A percentile compares a stretch with the other conserved stretches of the same genome.
phyloP scores from a whole-genome alignment of 2,113 vertebrate genomes.

The Raja brachyura region DNA sequence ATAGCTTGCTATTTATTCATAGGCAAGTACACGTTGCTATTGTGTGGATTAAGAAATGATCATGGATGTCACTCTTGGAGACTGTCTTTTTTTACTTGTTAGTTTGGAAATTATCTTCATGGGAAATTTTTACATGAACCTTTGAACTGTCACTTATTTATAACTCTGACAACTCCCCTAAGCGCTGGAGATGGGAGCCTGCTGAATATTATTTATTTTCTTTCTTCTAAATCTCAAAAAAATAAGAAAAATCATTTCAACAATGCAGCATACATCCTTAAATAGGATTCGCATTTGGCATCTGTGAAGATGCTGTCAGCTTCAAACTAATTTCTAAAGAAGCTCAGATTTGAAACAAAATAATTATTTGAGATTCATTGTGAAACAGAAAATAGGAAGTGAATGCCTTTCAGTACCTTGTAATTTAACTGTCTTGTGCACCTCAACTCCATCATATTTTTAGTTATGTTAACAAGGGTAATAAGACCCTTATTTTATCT shows the following conservation, averaged over 20 bases:
- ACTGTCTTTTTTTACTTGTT: neutral
- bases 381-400: neutral
- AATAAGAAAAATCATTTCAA: neutral
- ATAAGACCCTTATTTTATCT: neutral
- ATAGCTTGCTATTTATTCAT: neutral
- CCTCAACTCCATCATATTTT: neutral
- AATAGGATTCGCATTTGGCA: neutral
- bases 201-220: slow-evolving; percentile 17
- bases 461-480: neutral
- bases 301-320: neutral
- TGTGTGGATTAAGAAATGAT: neutral
- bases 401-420: slow-evolving; percentile 10
- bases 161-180: neutral
- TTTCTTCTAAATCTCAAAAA: neutral
- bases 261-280: neutral
- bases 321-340: neutral
- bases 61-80: neutral
- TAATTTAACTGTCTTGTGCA: slow-evolving; percentile 11
- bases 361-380: slow-evolving; percentile 29
- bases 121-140: neutral
- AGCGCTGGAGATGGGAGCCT: neutral
- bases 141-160: slow-evolving; percentile 13
- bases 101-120: neutral
- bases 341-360: neutral
- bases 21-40: neutral